A percentile compares a stretch with the other conserved stretches of the same genome.
phyloP scores from a whole-genome alignment of 1,140 invertebrate genomes.

The Pseudomyrmex sp. region DNA sequence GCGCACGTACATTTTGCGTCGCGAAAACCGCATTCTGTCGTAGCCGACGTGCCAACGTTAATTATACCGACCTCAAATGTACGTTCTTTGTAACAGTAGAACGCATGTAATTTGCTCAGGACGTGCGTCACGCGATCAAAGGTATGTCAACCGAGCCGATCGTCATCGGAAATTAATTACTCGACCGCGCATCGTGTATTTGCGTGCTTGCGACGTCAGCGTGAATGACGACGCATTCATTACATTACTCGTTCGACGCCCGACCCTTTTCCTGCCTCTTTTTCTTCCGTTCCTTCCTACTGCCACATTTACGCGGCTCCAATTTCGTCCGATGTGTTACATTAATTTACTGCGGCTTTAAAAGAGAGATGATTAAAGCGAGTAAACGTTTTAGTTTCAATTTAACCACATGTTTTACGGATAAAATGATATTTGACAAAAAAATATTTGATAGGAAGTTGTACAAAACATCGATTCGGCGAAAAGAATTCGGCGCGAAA shows the following conservation, averaged over 20 bases:
- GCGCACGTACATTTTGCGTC: neutral
- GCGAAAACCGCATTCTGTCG: conserved; percentile 23
- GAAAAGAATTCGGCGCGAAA: neutral
- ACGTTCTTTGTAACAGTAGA: conserved; percentile 48
- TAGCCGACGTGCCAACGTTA: conserved; percentile 29
- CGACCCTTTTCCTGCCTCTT: neutral
- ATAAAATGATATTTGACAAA: neutral
- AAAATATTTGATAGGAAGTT: neutral
- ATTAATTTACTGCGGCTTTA: neutral
- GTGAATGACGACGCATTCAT: conserved; percentile 15
- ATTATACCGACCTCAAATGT: conserved; percentile 48
- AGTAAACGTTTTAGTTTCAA: neutral
- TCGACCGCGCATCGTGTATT: conserved; percentile 36
- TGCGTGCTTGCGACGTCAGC: conserved; percentile 19
- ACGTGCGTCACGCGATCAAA: conserved; percentile 44
- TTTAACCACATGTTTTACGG: neutral
- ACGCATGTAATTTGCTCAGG: conserved; percentile 50
- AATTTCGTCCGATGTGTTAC: neutral
- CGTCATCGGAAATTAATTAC: conserved; percentile 61
- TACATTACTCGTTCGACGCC: neutral
- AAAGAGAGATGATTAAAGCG: neutral
- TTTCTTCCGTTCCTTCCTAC: neutral
- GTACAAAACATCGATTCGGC: conserved; percentile 19
- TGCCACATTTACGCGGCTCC: too few species aligned
- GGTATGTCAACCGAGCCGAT: conserved; percentile 39